Evolutionary conservation across 2,888 invertebrate species (phyloP).

Genomic region (Hirudinaria manillensis): DNA sequence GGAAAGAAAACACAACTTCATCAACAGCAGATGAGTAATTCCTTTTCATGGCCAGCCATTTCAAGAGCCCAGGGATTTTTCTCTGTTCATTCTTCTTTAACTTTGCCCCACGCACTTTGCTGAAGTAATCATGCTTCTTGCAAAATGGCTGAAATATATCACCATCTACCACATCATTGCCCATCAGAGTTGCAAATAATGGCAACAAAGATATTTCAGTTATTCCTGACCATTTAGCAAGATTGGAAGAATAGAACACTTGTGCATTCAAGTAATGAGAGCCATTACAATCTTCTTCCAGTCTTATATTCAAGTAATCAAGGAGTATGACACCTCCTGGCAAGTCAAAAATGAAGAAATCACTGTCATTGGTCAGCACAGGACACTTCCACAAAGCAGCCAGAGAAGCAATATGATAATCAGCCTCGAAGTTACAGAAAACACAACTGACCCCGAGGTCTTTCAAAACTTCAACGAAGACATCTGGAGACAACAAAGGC

Average conservation of each 20-base stretch:
- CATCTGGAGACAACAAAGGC: slow-evolving; percentile 69
- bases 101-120: neutral
- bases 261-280: slow-evolving; percentile 49
- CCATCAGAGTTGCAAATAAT: slow-evolving; percentile 73
- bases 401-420: slow-evolving; percentile 76
- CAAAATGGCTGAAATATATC: slow-evolving; percentile 66
- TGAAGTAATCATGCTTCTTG: slow-evolving; percentile 55
- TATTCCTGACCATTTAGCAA: slow-evolving; percentile 65
- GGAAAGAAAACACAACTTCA: slow-evolving; percentile 52
- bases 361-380: slow-evolving; percentile 84
- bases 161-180: slow-evolving; percentile 77
- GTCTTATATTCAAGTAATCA: slow-evolving; percentile 46
- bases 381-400: slow-evolving; percentile 74
- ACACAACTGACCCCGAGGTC: slow-evolving; percentile 65
- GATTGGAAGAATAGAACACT: slow-evolving; percentile 67
- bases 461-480: slow-evolving; percentile 67
- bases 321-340: slow-evolving; percentile 69
- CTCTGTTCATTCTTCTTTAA: slow-evolving; percentile 1
- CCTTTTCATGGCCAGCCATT: slow-evolving; percentile 68
- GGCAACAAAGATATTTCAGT: slow-evolving; percentile 68
- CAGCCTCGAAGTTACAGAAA: slow-evolving; percentile 80
- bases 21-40: slow-evolving; percentile 66
- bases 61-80: slow-evolving; percentile 64
- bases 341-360: slow-evolving; percentile 82
- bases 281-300: slow-evolving; percentile 22